Percentiles rank a stretch among this genome's conserved stretches.
Conservation (phyloP, 2,888 invertebrate genomes). For the Lumbricus terrestris region DNA sequence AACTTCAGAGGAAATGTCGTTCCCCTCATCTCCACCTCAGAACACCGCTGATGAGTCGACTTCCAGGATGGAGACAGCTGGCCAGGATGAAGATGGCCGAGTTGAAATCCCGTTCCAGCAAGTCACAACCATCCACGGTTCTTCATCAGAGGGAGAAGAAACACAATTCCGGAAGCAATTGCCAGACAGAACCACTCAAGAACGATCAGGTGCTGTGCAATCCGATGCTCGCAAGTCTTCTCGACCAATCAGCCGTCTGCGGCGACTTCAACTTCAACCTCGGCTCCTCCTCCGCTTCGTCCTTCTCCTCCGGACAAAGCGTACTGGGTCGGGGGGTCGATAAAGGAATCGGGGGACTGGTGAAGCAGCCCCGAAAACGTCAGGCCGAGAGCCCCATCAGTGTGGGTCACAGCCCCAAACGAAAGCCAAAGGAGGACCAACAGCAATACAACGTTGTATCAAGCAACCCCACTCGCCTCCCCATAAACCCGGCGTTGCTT, state of each 20-base stretch:
- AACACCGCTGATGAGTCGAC: not conserved
- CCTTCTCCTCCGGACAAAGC: not conserved
- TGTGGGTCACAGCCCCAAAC: not conserved
- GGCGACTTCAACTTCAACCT: constrained; percentile 33
- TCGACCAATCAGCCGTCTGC: constrained; percentile 43
- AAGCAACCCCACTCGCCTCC: not conserved
- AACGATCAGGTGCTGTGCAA: constrained; percentile 45
- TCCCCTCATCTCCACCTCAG: not conserved
- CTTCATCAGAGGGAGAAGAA: not conserved
- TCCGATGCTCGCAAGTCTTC: constrained; percentile 52
- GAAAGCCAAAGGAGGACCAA: not conserved
- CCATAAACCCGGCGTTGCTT: not conserved
- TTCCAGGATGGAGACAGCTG: not conserved
- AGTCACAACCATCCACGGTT: not conserved
- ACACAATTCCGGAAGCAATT: constrained; percentile 12
- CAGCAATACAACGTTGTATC: not conserved
- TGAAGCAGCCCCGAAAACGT: not conserved
- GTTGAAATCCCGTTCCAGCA: not conserved
- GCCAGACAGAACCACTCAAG: constrained; percentile 24
- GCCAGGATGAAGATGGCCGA: not conserved
- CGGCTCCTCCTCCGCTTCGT: not conserved
- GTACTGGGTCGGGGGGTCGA: not conserved
- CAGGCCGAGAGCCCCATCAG: not conserved
- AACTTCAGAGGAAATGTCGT: not conserved
- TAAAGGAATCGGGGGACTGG: not conserved